phyloP scores from a whole-genome alignment of 2,888 invertebrate species.

The Cosmia trapezina region DNA sequence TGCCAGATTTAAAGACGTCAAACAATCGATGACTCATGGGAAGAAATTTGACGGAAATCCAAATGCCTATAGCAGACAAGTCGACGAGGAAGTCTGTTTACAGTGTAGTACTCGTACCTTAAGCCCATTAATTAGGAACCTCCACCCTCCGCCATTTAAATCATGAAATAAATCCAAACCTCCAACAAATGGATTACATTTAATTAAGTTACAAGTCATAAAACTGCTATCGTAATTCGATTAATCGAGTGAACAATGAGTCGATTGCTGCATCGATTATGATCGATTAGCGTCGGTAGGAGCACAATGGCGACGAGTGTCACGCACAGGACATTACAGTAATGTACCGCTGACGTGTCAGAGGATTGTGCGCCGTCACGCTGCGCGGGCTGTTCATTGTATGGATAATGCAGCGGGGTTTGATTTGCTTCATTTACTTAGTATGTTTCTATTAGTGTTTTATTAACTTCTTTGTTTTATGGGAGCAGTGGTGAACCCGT shows the following conservation, averaged over 20 bases:
- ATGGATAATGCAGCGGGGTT: slow-evolving; percentile 23
- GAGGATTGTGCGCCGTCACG: slow-evolving; percentile 22
- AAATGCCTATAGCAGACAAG: too few relatives aligned
- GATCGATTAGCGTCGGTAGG: slow-evolving; percentile 52
- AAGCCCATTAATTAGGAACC: slow-evolving; percentile 1
- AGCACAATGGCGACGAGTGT: slow-evolving; percentile 43
- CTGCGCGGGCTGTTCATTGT: slow-evolving; percentile 23
- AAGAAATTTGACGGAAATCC: too few relatives aligned
- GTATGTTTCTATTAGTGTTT: slow-evolving; percentile 10
- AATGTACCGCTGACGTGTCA: slow-evolving; percentile 34
- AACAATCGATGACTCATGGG: too few relatives aligned
- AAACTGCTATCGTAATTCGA: slow-evolving; percentile 56
- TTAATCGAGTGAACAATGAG: slow-evolving; percentile 56
- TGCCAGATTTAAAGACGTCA: too few relatives aligned
- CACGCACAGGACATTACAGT: slow-evolving; percentile 50
- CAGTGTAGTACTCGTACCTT: too few relatives aligned
- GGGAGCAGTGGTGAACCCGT: background rate
- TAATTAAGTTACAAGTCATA: slow-evolving; percentile 53
- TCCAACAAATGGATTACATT: slow-evolving; percentile 43
- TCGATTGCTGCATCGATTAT: slow-evolving; percentile 56
- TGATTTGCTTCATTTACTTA: slow-evolving; percentile 20
- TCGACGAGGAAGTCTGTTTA: too few relatives aligned
- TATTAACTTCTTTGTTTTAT: slow-evolving; percentile 8
- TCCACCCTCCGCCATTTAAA: slow-evolving; percentile 20
- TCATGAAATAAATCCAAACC: slow-evolving; percentile 20